Evolutionary conservation across 2,888 invertebrate genomes (phyloP).

Genomic region (Lochmaea capreae): DNA sequence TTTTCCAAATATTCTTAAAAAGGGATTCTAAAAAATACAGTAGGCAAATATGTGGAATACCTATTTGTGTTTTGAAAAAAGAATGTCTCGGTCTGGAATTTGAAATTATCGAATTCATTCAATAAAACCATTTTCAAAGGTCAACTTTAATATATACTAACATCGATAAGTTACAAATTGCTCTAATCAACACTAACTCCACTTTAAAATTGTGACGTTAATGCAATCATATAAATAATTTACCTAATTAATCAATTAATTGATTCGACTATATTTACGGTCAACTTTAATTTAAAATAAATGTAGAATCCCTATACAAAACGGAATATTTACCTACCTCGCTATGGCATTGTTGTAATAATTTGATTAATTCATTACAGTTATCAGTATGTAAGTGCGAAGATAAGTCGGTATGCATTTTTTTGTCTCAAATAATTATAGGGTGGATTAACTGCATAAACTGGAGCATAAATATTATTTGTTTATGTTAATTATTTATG

Average conservation of each 20-base stretch:
- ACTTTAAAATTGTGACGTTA: not conserved
- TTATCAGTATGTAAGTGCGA: constrained; percentile 80
- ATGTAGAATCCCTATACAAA: not conserved
- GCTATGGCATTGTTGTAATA: constrained; percentile 76
- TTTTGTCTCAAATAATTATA: not conserved
- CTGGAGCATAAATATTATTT: not conserved
- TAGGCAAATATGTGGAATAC: not conserved
- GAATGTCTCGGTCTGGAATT: no score
- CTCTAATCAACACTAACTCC: no score
- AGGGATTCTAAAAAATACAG: constrained; percentile 47
- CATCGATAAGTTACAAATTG: no score
- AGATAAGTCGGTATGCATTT: constrained; percentile 78
- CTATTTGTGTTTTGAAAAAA: no score
- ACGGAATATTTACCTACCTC: constrained; percentile 53
- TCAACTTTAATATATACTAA: no score
- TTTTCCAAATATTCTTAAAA: constrained; percentile 51
- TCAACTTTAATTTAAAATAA: constrained; percentile 6
- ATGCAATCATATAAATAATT: not conserved
- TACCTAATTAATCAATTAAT: not conserved
- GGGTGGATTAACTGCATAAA: not conserved
- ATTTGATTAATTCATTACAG: constrained; percentile 80
- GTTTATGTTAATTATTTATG: not conserved
- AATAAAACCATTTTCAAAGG: no score
- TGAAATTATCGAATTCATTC: no score
- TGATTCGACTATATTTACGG: not conserved